A percentile compares a stretch with the other conserved stretches of the same genome.
Conservation (phyloP, 2,797 vertebrate genomes). For the Chromobotia macracanthus region DNA sequence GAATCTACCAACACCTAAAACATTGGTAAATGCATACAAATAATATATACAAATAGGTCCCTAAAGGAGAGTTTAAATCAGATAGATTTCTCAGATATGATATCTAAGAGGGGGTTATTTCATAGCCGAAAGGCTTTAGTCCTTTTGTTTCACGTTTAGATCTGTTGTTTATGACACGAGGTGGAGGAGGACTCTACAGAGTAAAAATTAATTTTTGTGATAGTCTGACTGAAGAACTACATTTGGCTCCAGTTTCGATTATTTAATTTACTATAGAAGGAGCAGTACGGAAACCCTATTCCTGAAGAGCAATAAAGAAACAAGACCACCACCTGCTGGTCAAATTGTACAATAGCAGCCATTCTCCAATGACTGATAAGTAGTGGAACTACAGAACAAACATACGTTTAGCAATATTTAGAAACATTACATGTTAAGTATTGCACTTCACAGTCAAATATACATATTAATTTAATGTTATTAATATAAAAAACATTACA, state of each 20-base stretch:
- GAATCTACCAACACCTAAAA: not conserved
- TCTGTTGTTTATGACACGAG: not conserved
- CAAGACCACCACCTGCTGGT: slow-evolving; percentile 32
- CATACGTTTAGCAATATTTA: not conserved
- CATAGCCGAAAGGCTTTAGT: no score
- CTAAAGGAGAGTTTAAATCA: no score
- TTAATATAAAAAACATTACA: no score
- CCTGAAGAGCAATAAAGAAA: not conserved
- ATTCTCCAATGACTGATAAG: not conserved
- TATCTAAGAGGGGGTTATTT: not conserved
- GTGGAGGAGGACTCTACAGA: not conserved
- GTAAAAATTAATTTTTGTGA: not conserved
- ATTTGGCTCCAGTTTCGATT: not conserved
- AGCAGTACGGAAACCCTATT: no score
- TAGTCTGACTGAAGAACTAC: not conserved
- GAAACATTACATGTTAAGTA: not conserved
- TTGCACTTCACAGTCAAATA: no score
- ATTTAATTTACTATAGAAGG: slow-evolving; percentile 2
- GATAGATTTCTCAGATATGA: no score
- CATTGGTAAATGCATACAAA: not conserved
- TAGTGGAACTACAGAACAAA: not conserved
- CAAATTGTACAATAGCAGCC: not conserved
- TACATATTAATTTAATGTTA: no score
- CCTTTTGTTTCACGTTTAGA: no score
- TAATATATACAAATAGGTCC: no score